Evolutionary conservation across 2,113 vertebrate genomes (phyloP), one percentile per base, ranked within the genome.

Genomic region (Charina bottae): DNA sequence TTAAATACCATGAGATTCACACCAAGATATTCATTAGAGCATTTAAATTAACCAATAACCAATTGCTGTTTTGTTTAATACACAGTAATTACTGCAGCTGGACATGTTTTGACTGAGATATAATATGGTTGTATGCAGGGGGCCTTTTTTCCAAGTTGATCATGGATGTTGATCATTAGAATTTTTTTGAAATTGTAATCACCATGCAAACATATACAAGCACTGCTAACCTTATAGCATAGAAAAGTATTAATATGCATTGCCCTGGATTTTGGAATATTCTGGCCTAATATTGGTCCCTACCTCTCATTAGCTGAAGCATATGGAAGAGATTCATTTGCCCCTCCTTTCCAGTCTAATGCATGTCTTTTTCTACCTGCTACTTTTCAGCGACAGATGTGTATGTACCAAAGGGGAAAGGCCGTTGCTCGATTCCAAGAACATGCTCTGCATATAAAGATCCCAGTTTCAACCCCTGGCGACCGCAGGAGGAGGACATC

Each of bases 1-100:
- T 96, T 96, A 96, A 96, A 97, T 92, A 96, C 90, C 93, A 95
- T 83, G 90, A 95, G 96, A 95, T 95, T 93, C 91, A 95, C 96
- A 12, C 0, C 87, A 92, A 94, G 94, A 78, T 94, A 93, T 95
- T 95, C 94, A 94, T 94, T 94, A 96, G 91, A 62, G 54, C 93
- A 93, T 91, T 95, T 94, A 92, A 92, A 92, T 92, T 95, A 96
- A 92, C 92, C 88, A 96, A 96, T 93, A 95, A 91, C 72, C 93
- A 91, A 88, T 94, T 94, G 92, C 90, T 95, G 84, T 91, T 97
- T 95, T 92, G 94, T 95, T 96, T 95, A 96, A 96, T 96, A 96
- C 91, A 90, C 95, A 95, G 93, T 96, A 96, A 96, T 97, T 95
- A 95, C 95, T 94, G 95, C 95, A 94, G 94, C 95, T 92, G 94